Conservation (phyloP, 2,113 vertebrate species). For the Callopanchax toddi region DNA sequence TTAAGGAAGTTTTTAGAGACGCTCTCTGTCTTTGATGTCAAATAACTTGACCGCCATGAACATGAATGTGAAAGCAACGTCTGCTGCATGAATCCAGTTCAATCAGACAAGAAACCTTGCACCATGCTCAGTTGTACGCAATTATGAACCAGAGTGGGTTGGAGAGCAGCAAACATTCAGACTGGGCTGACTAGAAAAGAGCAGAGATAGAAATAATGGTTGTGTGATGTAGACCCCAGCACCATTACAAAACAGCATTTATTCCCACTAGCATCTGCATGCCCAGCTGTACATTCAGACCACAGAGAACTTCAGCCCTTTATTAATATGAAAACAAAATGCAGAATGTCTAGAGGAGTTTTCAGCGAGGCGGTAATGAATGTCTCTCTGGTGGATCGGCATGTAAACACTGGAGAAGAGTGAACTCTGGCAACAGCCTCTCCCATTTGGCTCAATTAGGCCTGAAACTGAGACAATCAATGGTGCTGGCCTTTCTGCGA, state of each 20-base stretch:
- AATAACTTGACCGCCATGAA: constrained; percentile 50
- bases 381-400: constrained; percentile 68
- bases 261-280: constrained; percentile 65
- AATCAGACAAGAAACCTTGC: constrained; percentile 38
- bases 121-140: constrained; percentile 31
- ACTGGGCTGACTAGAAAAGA: constrained; percentile 33
- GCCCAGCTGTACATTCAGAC: constrained; percentile 53
- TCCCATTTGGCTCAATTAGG: constrained; percentile 88
- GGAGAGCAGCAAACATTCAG: constrained; percentile 37
- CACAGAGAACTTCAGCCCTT: constrained; percentile 58
- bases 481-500: constrained; percentile 75
- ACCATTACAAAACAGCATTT: constrained; percentile 51
- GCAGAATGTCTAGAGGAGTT: constrained; percentile 55
- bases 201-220: constrained; percentile 47
- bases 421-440: constrained; percentile 80
- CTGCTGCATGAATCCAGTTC: constrained; percentile 36
- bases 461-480: constrained; percentile 79
- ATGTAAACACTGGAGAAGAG: constrained; percentile 79
- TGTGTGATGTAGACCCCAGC: constrained; percentile 55
- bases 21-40: constrained; percentile 23
- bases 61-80: constrained; percentile 33
- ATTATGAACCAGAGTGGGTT: constrained; percentile 38
- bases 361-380: constrained; percentile 72
- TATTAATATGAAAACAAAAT: constrained; percentile 54
- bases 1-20: constrained; percentile 15